phyloP scores from a whole-genome alignment of 2,113 vertebrate species.

The Poeciliopsis prolifica region DNA sequence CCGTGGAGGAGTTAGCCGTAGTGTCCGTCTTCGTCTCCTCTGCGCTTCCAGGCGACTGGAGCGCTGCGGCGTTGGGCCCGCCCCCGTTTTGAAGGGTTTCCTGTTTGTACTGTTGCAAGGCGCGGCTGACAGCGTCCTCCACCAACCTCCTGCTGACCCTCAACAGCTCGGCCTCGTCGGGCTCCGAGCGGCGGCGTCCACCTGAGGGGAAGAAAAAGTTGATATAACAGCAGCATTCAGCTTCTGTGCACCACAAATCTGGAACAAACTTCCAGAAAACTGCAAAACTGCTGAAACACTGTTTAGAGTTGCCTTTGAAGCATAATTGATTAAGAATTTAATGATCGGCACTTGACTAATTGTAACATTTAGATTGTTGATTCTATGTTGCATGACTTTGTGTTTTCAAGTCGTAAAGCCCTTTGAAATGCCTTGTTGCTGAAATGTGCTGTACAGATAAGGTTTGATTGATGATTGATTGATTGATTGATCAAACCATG shows the following conservation, averaged over 20 bases:
- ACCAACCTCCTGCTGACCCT: slow-evolving; percentile 71
- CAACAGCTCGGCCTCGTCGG: slow-evolving; percentile 70
- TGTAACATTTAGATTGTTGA: too few relatives aligned
- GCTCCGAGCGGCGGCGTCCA: slow-evolving; percentile 63
- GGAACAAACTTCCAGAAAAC: too few relatives aligned
- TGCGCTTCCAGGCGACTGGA: slow-evolving; percentile 41
- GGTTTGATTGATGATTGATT: too few relatives aligned
- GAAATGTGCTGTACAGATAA: too few relatives aligned
- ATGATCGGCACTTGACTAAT: too few relatives aligned
- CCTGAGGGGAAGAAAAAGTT: slow-evolving; percentile 40
- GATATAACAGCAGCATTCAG: not conserved
- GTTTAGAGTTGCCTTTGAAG: too few relatives aligned
- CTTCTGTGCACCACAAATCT: too few relatives aligned
- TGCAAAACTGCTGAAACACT: too few relatives aligned
- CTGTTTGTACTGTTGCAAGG: slow-evolving; percentile 74
- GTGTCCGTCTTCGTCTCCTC: slow-evolving; percentile 59
- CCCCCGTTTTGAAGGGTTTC: slow-evolving; percentile 75
- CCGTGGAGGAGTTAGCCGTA: slow-evolving; percentile 55
- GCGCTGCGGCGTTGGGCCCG: slow-evolving; percentile 47
- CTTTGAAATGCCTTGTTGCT: too few relatives aligned
- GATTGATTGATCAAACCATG: not conserved
- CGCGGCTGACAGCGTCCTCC: slow-evolving; percentile 71
- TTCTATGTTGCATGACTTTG: too few relatives aligned
- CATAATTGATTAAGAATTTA: too few relatives aligned
- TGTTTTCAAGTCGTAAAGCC: too few relatives aligned